Evolutionary conservation across 2,113 vertebrate genomes (phyloP).

Genomic region (Clarias batrachus): DNA sequence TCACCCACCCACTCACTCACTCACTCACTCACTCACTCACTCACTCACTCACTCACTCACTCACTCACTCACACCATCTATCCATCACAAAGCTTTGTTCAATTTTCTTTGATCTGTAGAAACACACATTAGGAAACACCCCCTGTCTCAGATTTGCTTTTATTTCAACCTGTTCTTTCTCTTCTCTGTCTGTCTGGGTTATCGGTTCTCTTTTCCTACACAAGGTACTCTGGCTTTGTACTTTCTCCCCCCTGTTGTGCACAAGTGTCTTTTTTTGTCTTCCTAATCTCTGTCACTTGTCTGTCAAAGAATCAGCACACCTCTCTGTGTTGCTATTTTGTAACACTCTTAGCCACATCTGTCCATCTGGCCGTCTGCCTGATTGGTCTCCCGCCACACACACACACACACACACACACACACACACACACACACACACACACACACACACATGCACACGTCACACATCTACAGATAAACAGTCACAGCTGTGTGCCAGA

Average conservation of each 20-base stretch:
- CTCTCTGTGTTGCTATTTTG: conserved; percentile 41
- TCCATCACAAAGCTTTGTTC: background rate
- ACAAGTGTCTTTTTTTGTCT: conserved; percentile 54
- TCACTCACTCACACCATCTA: background rate
- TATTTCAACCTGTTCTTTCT: conserved; percentile 26
- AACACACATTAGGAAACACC: background rate
- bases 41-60: no score
- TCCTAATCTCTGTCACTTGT: conserved; percentile 49
- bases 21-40: background rate
- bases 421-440: conserved; percentile 48
- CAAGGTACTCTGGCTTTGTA: background rate
- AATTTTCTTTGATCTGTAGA: background rate
- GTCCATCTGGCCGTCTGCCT: conserved; percentile 40
- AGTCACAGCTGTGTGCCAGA: conserved; percentile 24
- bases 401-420: conserved; percentile 42
- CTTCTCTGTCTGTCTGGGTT: conserved; percentile 40
- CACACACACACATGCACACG: conserved; percentile 31
- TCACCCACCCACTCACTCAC: background rate
- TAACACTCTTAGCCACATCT: conserved; percentile 45
- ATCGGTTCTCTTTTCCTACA: conserved; percentile 2
- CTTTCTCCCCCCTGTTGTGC: conserved; percentile 1
- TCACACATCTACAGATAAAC: background rate
- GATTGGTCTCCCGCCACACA: conserved; percentile 59
- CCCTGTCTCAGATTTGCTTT: background rate
- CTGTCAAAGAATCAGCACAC: conserved; percentile 52